These are phyloP conservation scores for Myotis vivesi DNA, from an alignment of 2,797 vertebrate genomes.

Conservation along the genomic window DNA sequence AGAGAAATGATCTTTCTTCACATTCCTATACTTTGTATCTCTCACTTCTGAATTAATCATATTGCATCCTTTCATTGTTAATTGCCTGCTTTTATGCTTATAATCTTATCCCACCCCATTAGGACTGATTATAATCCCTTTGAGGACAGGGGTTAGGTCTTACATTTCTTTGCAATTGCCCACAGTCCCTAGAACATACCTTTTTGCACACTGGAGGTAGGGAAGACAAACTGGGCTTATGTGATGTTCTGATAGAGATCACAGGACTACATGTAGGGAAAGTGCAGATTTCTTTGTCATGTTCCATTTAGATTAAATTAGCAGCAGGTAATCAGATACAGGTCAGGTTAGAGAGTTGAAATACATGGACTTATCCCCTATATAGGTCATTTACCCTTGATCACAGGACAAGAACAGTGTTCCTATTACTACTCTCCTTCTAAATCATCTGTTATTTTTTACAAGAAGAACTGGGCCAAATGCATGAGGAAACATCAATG, in stretches of 20 bases:
- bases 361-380: neutral
- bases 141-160: neutral
- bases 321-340: neutral
- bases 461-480: constrained; percentile 17
- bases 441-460: constrained; percentile 7
- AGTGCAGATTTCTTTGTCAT: neutral
- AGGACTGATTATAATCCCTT: neutral
- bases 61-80: neutral
- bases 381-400: neutral
- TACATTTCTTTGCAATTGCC: neutral
- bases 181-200: neutral
- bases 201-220: neutral
- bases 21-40: neutral
- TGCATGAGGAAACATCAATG: neutral
- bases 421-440: neutral
- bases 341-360: neutral
- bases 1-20: neutral
- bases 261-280: neutral
- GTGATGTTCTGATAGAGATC: neutral
- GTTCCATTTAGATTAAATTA: constrained; percentile 30
- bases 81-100: neutral
- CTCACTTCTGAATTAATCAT: constrained; percentile 13
- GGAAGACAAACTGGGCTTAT: neutral
- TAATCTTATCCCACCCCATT: neutral
- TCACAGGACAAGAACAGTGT: neutral